Base-by-base conservation (phyloP, 2,888 invertebrate genomes). In the Plagodis dolabraria region DNA sequence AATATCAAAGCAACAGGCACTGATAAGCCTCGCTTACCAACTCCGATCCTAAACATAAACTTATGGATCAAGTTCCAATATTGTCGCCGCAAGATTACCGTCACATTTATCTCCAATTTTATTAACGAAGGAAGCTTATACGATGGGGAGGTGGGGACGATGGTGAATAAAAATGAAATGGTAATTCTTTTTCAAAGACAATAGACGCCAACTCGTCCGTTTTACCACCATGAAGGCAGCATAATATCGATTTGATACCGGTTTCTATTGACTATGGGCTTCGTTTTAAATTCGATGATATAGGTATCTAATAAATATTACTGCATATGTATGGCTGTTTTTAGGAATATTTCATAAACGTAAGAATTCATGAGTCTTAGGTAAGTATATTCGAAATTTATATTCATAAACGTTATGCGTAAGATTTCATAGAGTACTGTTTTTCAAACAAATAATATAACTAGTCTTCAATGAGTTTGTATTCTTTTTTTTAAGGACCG, bases 181-280 rank as follows among this genome's bases (percentile, higher is more conserved):
- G 47, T 49, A 55, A 65, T 67, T 63, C 60, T 57, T 64, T 53
- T 63, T 42, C 64, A 67, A 56, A 63, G 48, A 63, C 58, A 54
- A 60, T 53, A 60, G 57, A 49, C 38, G 44, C 58, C 51, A 42
- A 47, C 53, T 54, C 40, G 47, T 33, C 45, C 34, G 33, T 36
- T 53, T 50, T 65, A 65, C 63, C 54, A 47, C 53, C 64, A 60
- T 64, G 69, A 69, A 68, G 51, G 67, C 47, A 57, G 62, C 60
- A 67, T 63, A 62, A 68, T 69, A 72, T 74, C 47, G 65, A 71
- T 75, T 69, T 67, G 46, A 48, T 52, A 47, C 47, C 43, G 57
- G 56, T 56, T 56, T 33, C 33, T 50, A 40, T 22, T 36, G 40
- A 5, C 9, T 7, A 11, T 12, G 12, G 5, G 9, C 40, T 40